Base-by-base conservation (phyloP, 2,888 invertebrate genomes). In the Iselma pallidipennis region DNA sequence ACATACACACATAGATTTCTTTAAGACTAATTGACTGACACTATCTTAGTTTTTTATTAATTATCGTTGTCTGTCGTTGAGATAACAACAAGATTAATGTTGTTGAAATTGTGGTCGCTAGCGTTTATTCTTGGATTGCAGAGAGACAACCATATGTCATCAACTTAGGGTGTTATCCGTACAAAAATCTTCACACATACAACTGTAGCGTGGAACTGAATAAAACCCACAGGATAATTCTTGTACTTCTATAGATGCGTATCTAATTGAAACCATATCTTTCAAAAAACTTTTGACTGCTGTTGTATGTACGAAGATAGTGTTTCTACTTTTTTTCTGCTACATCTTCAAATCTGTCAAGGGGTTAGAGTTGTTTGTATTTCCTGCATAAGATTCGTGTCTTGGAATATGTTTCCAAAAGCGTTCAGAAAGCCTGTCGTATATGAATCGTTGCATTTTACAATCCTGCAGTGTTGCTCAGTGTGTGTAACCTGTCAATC, bases 1-100 rank as follows among this genome's bases (percentile, higher is more conserved):
- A 37, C n/a, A n/a, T n/a, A 37, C 37, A 37, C 9, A 16, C 37
- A 9, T 37, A 37, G 16, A 16, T 19, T 37, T 37, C 63, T 63
- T 63, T 26, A 28, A 28, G 54, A 57, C 66, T 68, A 68, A 68
- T 68, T 66, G 68, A 64, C 63, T 63, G 68, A 68, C 66, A 65
- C 63, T 65, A 65, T 66, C 68, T 66, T 63, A 59, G 59, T 61
- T 66, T 63, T 64, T 65, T 68, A 68, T 68, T 68, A 68, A 68
- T 68, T 68, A 65, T 63, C 60, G 52, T 62, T 61, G 37, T 49
- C 42, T 63, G 61, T 59, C 57, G 28, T 63, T 63, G 58, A 65
- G 66, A 68, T 66, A 65, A 63, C 63, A 53, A 66, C 37, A 61
- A 68, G 68, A 68, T 66, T 68, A 66, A 68, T 66, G 68, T 49